Base-by-base conservation (phyloP, 2,888 invertebrate genomes). In the Trisateles emortualis region DNA sequence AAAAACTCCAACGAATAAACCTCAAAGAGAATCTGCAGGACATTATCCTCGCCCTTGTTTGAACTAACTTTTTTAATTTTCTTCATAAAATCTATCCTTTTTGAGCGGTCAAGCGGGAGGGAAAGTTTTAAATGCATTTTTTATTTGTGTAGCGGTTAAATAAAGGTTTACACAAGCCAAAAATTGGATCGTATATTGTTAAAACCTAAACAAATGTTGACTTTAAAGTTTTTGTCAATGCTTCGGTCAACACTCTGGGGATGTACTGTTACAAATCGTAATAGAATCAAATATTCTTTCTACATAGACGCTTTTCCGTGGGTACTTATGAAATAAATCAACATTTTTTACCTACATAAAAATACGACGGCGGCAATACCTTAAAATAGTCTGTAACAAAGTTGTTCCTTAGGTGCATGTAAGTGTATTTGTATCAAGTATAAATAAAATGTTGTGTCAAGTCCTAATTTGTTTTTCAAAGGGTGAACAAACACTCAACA, bases 41-140 rank as follows among this genome's bases (percentile, higher is more conserved):
- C 65, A 72, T 74, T 72, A 74, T 63, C 60, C 46, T 26, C 68
- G 43, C 63, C 83, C 78, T 76, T 84, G 81, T 84, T 84, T 84
- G 79, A 73, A 72, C 77, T 69, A 84, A 86, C 76, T 85, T 84
- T 86, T 86, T 86, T 84, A 84, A 86, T 86, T 81, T 86, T 82
- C 82, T 80, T 80, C 69, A 66, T 75, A 72, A 83, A 79, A 79
- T 74, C 72, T 76, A 77, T 80, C 73, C 74, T 73, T 76, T 73
- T 72, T 70, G 76, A 72, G 73, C 76, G 79, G 81, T 84, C 80
- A 82, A 81, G 78, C 62, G 67, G 64, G 71, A 70, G 44, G 68
- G 24, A 79, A 82, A 78, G 76, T 84, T 82, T 74, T 71, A 78
- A 79, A 73, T 68, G 73, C 72, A 76, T 83, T 82, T 78, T 67